Base-by-base conservation (phyloP, 1,140 invertebrate species). In the Drosophila baimaii region DNA sequence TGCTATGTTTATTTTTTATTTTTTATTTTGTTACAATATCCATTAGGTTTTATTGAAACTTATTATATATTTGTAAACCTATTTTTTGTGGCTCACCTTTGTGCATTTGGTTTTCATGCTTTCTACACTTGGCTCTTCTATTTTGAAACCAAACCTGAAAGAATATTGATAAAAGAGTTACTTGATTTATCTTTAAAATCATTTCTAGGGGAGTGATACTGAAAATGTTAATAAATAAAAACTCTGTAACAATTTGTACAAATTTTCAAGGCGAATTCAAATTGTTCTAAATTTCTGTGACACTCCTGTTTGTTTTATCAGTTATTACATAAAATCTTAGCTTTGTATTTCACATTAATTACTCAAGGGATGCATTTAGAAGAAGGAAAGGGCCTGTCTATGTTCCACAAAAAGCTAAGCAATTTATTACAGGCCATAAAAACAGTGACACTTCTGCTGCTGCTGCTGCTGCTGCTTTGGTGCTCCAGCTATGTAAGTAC, bases 131-230 rank as follows among this genome's bases (percentile, higher is more conserved):
- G 2, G 98, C 98, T 80, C 98, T 93, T 84, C 98, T 93, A 92
- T 99, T 99, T 94, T 99, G 98, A 93, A 99, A 99, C 98, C 98
- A 99, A 63, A 98, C 97, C 96, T 97, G 93, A 37, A 77, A 77
- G 27, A 25, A 51, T 1, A 33, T 27, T 35, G 4, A 25, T 35
- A 62, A 44, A 65, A 6, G 15, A 10, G 7, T 39, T 12, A 5
- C 6, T 19, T 44, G 10, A 9, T 25, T 29, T 19, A 29, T 29
- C 5, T 21, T 52, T 21, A 15, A 19, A 19, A 12, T 13, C 0
- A 10, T 0, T 6, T 29, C 17, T 0, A 27, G 7, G 17, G 1
- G 15, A 2, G 6, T 12, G 13, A 6, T 13, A 12, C 1, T 7
- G 5, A 44, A 23, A 23, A 17, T 31, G 2, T n/a, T 7, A 19